These are phyloP conservation scores for Phyllopteryx taeniolatus DNA, from an alignment of 2,113 vertebrate genomes.

Conservation along the genomic window DNA sequence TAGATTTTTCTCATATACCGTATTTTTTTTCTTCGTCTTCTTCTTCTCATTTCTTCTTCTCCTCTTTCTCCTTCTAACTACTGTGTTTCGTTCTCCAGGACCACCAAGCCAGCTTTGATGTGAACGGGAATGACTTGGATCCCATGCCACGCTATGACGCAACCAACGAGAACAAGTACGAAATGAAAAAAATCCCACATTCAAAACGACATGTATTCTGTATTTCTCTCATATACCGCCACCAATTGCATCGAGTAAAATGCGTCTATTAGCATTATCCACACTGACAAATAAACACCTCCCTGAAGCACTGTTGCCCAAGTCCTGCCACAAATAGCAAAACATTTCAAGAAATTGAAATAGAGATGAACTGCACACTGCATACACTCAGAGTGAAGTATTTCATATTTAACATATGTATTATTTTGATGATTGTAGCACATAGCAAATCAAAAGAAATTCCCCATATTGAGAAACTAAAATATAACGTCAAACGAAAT, in stretches of 20 bases:
- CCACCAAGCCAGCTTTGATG: conserved; percentile 93
- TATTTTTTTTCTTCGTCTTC: not conserved
- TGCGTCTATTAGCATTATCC: no score
- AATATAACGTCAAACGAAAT: no score
- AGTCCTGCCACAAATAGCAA: not conserved
- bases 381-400: no score
- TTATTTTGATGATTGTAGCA: no score
- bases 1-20: not conserved
- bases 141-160: conserved; percentile 98
- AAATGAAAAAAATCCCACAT: not conserved
- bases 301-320: no score
- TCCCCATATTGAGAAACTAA: no score
- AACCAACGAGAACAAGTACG: conserved; percentile 99
- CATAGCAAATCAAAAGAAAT: no score
- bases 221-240: not conserved
- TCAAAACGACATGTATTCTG: not conserved
- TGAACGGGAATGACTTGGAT: conserved; percentile 96
- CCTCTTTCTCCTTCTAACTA: not conserved
- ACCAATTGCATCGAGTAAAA: not conserved
- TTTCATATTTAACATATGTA: no score
- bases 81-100: conserved; percentile 75
- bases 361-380: no score
- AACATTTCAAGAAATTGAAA: not conserved
- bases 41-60: not conserved
- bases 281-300: no score